Percentiles rank a stretch among this genome's conserved stretches.
Conservation (phyloP, 1,140 invertebrate species). For the Orchestia grillus region DNA sequence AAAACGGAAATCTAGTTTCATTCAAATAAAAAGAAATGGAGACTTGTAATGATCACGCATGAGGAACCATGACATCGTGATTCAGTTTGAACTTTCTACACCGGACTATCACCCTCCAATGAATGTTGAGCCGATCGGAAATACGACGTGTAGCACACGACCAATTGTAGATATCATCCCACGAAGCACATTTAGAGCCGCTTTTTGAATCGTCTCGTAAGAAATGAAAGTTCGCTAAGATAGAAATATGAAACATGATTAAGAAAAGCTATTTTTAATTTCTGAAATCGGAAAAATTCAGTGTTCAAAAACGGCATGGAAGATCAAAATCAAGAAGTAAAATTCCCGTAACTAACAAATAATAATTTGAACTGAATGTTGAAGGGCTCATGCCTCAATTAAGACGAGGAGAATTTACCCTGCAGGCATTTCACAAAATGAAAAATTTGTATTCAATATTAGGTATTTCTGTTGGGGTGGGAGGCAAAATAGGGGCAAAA, state of each 20-base stretch:
- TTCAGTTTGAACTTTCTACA: slow-evolving; percentile 38
- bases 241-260: neutral
- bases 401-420: too few species aligned
- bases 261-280: neutral
- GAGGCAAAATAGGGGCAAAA: neutral
- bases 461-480: neutral
- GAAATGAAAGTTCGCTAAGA: neutral
- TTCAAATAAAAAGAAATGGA: neutral
- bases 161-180: neutral
- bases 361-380: neutral
- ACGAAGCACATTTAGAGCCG: neutral
- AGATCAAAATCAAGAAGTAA: neutral
- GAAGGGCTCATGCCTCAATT: neutral
- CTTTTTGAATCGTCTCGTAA: neutral
- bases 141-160: neutral
- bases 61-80: slow-evolving; percentile 19
- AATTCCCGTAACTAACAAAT: neutral
- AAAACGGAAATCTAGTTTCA: neutral
- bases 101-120: slow-evolving; percentile 18
- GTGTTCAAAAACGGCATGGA: neutral
- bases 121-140: neutral
- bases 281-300: too few species aligned
- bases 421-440: neutral
- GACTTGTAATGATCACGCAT: neutral
- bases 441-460: neutral